These are phyloP conservation scores for Scaptomyza montana DNA, from an alignment of 1,140 invertebrate species.

Conservation along the genomic window DNA sequence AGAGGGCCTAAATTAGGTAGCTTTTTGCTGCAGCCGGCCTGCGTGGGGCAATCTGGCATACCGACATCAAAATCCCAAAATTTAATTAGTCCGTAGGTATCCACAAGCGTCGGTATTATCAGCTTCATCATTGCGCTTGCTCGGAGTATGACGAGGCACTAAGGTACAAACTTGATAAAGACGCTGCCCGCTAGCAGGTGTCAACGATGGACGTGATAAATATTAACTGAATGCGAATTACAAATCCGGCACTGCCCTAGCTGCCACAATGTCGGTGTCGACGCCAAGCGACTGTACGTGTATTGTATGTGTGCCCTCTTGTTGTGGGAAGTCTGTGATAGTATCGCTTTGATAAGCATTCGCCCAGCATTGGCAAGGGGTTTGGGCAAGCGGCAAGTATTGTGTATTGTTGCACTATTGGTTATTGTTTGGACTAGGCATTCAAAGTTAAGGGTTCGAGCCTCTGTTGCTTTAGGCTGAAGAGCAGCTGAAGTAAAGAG, in stretches of 20 bases:
- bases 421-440: slow-evolving; percentile 41
- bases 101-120: slow-evolving; percentile 76
- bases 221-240: slow-evolving; percentile 76
- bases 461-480: slow-evolving; percentile 20
- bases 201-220: slow-evolving; percentile 69
- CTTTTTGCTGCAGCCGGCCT: slow-evolving; percentile 2
- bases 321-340: slow-evolving; percentile 28
- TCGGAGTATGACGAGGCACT: not conserved
- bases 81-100: slow-evolving; percentile 78
- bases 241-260: slow-evolving; percentile 51
- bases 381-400: slow-evolving; percentile 8
- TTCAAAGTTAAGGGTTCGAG: slow-evolving; percentile 23
- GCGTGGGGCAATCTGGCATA: slow-evolving; percentile 37
- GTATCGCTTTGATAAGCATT: slow-evolving; percentile 55
- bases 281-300: slow-evolving; percentile 22
- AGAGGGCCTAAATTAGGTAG: slow-evolving; percentile 13
- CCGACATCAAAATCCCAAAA: slow-evolving; percentile 78
- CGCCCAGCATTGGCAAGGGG: slow-evolving; percentile 6
- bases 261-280: slow-evolving; percentile 14
- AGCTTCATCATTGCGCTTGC: slow-evolving; percentile 69
- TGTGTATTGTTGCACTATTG: slow-evolving; percentile 36
- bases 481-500: slow-evolving; percentile 26
- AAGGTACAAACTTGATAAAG: not conserved
- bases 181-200: slow-evolving; percentile 50
- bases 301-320: slow-evolving; percentile 53